phyloP scores from a whole-genome alignment of 2,113 vertebrate species.

The Diphyllodes magnificus region DNA sequence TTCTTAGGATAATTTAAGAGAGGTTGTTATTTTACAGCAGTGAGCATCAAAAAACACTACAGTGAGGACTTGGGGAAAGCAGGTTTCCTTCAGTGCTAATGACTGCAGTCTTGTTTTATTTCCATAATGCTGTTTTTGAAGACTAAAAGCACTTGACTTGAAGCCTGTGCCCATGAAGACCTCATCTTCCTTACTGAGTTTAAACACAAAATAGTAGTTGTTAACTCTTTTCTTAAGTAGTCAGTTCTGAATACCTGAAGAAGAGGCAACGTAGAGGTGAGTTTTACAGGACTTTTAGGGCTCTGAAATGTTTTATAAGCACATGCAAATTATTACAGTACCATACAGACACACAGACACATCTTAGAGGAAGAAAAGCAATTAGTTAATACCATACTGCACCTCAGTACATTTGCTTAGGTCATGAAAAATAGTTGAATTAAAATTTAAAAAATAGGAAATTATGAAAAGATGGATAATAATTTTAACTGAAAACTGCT shows the following conservation, averaged over 20 bases:
- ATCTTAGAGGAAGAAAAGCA: neutral
- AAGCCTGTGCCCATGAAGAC: neutral
- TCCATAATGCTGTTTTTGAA: neutral
- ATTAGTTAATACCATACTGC: neutral
- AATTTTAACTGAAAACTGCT: constrained; percentile 11
- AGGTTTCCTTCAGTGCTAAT: neutral
- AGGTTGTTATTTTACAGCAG: neutral
- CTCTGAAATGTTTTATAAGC: neutral
- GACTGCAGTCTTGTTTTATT: neutral
- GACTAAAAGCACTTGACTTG: neutral
- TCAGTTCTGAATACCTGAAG: neutral
- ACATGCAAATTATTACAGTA: neutral
- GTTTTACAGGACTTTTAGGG: neutral
- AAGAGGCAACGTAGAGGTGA: neutral
- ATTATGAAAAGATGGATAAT: neutral
- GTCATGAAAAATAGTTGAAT: neutral
- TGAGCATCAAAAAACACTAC: neutral
- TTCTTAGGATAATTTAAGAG: neutral
- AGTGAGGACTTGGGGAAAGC: accelerated
- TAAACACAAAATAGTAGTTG: neutral
- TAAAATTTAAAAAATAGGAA: neutral
- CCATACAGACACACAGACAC: neutral
- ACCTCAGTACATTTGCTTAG: neutral
- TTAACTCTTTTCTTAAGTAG: neutral
- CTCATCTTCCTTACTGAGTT: neutral